Evolutionary conservation across 2,113 vertebrate species (phyloP), one percentile per base, ranked within the genome.

Genomic region (Saccopteryx leptura): DNA sequence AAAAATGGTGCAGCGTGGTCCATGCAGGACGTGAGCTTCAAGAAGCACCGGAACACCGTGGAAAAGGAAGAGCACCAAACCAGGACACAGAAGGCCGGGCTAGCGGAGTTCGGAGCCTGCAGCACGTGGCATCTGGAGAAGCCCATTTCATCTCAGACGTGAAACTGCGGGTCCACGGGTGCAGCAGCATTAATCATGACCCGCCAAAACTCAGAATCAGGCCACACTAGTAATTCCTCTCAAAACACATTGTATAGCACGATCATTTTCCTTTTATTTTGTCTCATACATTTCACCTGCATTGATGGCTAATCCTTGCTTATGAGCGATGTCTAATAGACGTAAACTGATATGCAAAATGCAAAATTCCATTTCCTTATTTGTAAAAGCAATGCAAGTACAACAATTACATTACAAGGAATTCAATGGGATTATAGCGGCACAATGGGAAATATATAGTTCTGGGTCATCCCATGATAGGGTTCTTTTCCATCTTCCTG

Each of bases 61-160:
- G 4, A 24, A 78, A 15, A 39, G 12, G 39, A 76, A 58, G 46
- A 18, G 31, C 50, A 0, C 5, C n/a, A 60, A n/a, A 0, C 0
- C 0, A 10, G 4, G 31, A 28, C n/a, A 3, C 71, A n/a, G 3
- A 7, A 66, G 0, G 1, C 28, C 17, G 2, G 14, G 15, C 4
- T 66, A 12, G 5, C 0, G 4, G 28, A 23, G 24, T 76, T 21
- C 6, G 12, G 31, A 68, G 46, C 26, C 28, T 3, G 3, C 1
- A 1, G 54, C 2, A 82, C 4, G 33, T 0, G 17, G 21, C 18
- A 10, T 28, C 23, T 66, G 21, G 11, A 71, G 48, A 56, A 26
- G 71, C 33, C 4, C 4, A 21, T 69, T 26, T 11, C 21, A 54
- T 33, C 1, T 12, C 19, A 7, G 12, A 21, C 31, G 3, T 31